Evolutionary conservation across 30 jellyfish, hydroid and myxozoan genomes (phyloP).

Genomic region (Haliclystus octoradiatus): DNA sequence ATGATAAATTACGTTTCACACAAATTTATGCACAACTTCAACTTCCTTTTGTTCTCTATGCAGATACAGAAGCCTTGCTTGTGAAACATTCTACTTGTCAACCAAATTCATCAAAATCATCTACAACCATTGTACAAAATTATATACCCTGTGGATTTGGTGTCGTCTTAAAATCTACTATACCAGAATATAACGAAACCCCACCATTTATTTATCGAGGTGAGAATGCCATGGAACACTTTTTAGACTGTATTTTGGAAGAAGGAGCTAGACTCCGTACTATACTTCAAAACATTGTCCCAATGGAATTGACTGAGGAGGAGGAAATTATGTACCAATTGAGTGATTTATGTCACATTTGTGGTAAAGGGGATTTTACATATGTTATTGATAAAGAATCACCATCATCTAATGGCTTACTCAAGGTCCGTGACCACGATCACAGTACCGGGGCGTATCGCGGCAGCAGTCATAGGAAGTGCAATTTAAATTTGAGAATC

Average conservation of each 20-base stretch:
- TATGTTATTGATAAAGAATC: conserved; percentile 2
- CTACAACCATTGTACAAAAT: too few relatives aligned
- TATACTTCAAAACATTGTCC: not conserved
- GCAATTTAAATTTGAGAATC: conserved; percentile 25
- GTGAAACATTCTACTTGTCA: too few relatives aligned
- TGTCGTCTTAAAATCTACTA: too few relatives aligned
- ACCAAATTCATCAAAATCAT: too few relatives aligned
- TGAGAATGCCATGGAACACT: not conserved
- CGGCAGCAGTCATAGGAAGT: conserved; percentile 36
- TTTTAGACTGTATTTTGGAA: not conserved
- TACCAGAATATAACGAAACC: too few relatives aligned
- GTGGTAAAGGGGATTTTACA: conserved; percentile 15
- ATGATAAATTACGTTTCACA: not conserved
- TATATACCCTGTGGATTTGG: too few relatives aligned
- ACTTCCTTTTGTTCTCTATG: conserved; percentile 34
- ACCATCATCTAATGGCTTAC: not conserved
- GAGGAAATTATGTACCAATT: not conserved
- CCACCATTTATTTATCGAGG: conserved; percentile 25
- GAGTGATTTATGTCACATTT: conserved; percentile 9
- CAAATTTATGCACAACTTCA: not conserved
- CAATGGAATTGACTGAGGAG: not conserved
- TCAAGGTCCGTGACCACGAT: conserved; percentile 16
- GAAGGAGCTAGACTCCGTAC: not conserved
- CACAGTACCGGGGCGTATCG: conserved; percentile 39
- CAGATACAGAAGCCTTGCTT: conserved; percentile 30